Conservation (phyloP, 2,888 invertebrate species). For the Protula sp. region DNA sequence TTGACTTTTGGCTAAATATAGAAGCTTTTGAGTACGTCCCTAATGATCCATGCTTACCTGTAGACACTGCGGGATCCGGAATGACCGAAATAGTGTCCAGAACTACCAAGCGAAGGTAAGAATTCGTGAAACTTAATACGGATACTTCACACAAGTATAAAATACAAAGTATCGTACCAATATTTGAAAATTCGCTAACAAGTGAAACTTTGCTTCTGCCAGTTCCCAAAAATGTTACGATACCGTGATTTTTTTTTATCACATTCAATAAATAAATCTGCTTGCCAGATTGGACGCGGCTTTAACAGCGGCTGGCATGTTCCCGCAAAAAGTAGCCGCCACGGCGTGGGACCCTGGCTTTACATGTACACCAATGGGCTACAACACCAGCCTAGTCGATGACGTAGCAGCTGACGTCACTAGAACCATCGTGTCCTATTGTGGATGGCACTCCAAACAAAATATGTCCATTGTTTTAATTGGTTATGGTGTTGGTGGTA, state of each 20-base stretch:
- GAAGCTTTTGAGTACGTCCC: conserved; percentile 35
- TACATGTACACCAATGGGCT: conserved; percentile 28
- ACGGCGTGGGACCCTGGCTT: conserved; percentile 40
- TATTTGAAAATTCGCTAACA: no score
- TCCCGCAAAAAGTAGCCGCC: conserved; percentile 30
- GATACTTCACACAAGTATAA: background rate
- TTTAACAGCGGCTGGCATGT: conserved; percentile 20
- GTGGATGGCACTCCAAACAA: conserved; percentile 22
- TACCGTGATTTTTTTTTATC: no score
- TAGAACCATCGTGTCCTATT: conserved; percentile 2
- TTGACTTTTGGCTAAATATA: conserved; percentile 35
- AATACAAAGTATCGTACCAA: no score
- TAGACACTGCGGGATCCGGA: conserved; percentile 29
- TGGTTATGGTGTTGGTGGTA: conserved; percentile 36
- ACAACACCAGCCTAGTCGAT: conserved; percentile 17
- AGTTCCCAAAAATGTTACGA: no score
- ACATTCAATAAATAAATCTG: no score
- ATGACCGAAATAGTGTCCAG: conserved; percentile 26
- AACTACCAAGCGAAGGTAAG: conserved; percentile 30
- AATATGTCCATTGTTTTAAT: conserved; percentile 39
- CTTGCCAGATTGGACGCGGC: background rate
- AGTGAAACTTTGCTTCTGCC: no score
- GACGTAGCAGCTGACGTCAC: background rate
- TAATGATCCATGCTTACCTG: conserved; percentile 33
- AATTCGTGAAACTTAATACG: conserved; percentile 28